Evolutionary conservation across 2,797 vertebrate species (phyloP), one percentile per base, ranked within the genome.

Genomic region (Moxostoma hubbsi): DNA sequence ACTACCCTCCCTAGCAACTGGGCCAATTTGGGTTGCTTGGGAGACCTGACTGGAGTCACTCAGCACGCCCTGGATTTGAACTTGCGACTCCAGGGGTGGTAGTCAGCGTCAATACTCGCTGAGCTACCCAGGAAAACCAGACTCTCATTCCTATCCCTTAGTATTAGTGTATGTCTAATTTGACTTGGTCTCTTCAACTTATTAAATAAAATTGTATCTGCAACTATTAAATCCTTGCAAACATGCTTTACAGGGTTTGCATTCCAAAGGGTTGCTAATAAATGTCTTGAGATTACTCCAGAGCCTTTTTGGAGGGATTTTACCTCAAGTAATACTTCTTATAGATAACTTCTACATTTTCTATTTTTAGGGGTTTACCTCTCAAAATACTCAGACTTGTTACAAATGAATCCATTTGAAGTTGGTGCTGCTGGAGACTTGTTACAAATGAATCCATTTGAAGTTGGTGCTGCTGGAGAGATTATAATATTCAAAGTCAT

Each of bases 401-500:
- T 99, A 90, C 96, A 99, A 90, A 93, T 95, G 64, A 99, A 99
- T 93, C 95, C 97, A 50, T 94, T 99, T 86, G 96, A 99, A 89
- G 82, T 89, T 62, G 96, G 95, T 76, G 86, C 94, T 70, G 91
- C 90, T 77, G 98, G 97, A 73, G 95, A 97, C 91, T 91, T 99
- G 85, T 93, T 99, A 90, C 96, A 99, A 90, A 93, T 95, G 64
- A 99, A 99, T 93, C 95, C 97, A 50, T 94, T 99, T 86, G 96
- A 99, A 89, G 82, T 89, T 62, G 96, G 95, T 76, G 86, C 94
- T 70, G 91, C 90, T 77, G 98, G 97, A 73, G 95, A 97, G 87
- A 92, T 99, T 77, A 93, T 99, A 81, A 85, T 99, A 93, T 98
- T 99, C 93, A 99, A 98, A 95, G 93, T 98, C 79, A 98, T 99